These are phyloP conservation scores for Cheumatopsyche charites DNA, from an alignment of 1,140 invertebrate genomes.

Conservation along the genomic window DNA sequence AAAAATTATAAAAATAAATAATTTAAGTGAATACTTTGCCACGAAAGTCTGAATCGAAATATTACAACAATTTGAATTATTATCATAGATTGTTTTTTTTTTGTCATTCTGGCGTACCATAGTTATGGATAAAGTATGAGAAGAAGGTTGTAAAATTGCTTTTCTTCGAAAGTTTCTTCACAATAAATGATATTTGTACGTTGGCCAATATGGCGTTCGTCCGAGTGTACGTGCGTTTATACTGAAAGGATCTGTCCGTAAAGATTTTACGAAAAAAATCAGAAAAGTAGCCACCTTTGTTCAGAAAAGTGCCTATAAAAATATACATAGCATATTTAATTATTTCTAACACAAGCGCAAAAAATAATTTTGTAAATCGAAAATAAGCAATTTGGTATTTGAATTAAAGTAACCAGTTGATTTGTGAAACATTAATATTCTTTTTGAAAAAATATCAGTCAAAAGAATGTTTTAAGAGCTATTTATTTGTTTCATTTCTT, in stretches of 20 bases:
- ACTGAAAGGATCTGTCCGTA: neutral
- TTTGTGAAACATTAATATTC: slow-evolving; percentile 27
- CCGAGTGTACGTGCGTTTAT: neutral
- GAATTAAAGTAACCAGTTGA: slow-evolving; percentile 30
- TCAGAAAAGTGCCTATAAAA: slow-evolving; percentile 31
- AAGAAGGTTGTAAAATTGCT: slow-evolving; percentile 8
- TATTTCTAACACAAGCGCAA: neutral
- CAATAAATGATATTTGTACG: slow-evolving; percentile 19
- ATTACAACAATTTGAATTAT: no score
- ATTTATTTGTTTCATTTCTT: no score
- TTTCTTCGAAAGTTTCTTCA: slow-evolving; percentile 7
- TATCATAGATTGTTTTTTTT: no score
- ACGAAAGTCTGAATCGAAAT: no score
- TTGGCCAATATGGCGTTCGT: slow-evolving; percentile 22
- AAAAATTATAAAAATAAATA: no score
- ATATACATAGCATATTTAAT: neutral
- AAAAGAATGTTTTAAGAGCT: slow-evolving; percentile 15
- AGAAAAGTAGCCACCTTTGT: slow-evolving; percentile 32
- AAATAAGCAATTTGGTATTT: slow-evolving; percentile 22
- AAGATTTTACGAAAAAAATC: slow-evolving; percentile 28
- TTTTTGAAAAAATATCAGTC: slow-evolving; percentile 39
- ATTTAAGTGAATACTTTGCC: no score
- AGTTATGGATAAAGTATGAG: slow-evolving; percentile 5
- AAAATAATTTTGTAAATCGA: neutral
- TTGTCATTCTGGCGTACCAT: neutral